phyloP scores from a whole-genome alignment of 2,888 invertebrate species.

The Euspilapteryx auroguttella region DNA sequence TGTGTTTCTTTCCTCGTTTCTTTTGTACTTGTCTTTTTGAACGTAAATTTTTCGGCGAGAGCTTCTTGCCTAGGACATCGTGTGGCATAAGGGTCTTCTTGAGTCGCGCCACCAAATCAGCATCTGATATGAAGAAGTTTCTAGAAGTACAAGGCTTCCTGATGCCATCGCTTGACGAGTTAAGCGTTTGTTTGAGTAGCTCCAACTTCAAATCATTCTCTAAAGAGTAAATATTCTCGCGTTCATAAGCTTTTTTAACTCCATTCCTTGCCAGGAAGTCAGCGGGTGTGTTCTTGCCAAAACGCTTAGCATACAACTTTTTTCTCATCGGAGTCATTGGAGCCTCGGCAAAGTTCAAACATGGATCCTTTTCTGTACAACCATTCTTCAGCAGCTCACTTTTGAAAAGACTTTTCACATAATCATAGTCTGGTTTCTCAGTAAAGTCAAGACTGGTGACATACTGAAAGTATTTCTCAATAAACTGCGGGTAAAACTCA shows the following conservation, averaged over 20 bases:
- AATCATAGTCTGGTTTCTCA: slow-evolving; percentile 75
- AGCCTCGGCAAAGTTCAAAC: slow-evolving; percentile 42
- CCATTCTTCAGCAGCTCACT: slow-evolving; percentile 65
- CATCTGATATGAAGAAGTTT: slow-evolving; percentile 51
- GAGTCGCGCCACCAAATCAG: slow-evolving; percentile 40
- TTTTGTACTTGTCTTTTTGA: slow-evolving; percentile 55
- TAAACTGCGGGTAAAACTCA: slow-evolving; percentile 65
- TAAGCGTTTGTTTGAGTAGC: slow-evolving; percentile 39
- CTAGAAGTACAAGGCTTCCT: slow-evolving; percentile 45
- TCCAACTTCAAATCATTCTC: slow-evolving; percentile 46
- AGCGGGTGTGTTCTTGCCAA: slow-evolving; percentile 38
- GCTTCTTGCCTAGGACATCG: slow-evolving; percentile 45
- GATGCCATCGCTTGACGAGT: slow-evolving; percentile 43
- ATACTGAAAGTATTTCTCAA: slow-evolving; percentile 72
- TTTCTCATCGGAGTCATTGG: slow-evolving; percentile 32
- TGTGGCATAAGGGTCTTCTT: slow-evolving; percentile 53
- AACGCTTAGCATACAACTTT: slow-evolving; percentile 30
- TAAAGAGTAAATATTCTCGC: slow-evolving; percentile 41
- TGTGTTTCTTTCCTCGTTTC: slow-evolving; percentile 41
- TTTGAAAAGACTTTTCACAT: slow-evolving; percentile 68
- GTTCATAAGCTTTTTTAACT: slow-evolving; percentile 36
- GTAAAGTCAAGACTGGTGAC: slow-evolving; percentile 71
- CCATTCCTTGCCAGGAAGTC: slow-evolving; percentile 39
- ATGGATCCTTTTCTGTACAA: slow-evolving; percentile 26
- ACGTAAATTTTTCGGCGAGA: slow-evolving; percentile 67